Evolutionary conservation across 2,113 vertebrate species (phyloP).

Genomic region (Aythya baeri): DNA sequence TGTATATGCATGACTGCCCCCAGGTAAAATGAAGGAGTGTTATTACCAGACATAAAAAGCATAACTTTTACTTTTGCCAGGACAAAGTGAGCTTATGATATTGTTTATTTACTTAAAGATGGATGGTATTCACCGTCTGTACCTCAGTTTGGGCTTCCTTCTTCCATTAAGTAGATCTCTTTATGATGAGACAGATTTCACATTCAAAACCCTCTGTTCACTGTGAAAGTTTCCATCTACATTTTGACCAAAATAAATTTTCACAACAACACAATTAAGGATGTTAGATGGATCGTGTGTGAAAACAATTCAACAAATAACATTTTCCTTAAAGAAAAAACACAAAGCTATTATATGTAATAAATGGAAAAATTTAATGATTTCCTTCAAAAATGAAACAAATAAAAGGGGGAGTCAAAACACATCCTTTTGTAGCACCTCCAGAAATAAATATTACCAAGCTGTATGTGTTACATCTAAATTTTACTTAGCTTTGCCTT

Average conservation of each 20-base stretch:
- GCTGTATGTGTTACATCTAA: background rate
- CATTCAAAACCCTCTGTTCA: background rate
- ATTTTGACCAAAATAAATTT: background rate
- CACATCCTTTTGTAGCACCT: background rate
- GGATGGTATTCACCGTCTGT: background rate
- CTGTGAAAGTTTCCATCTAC: background rate
- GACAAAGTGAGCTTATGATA: background rate
- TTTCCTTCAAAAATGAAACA: constrained; percentile 21
- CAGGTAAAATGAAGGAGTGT: background rate
- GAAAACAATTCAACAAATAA: background rate
- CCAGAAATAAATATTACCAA: background rate
- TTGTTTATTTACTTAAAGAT: background rate
- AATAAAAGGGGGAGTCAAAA: background rate
- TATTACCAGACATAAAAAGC: background rate
- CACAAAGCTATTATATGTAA: background rate
- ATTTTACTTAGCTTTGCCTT: background rate
- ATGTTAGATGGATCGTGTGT: background rate
- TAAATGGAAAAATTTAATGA: background rate
- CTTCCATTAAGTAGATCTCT: background rate
- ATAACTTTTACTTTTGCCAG: background rate
- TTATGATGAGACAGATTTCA: background rate
- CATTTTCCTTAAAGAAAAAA: background rate
- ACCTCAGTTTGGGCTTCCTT: background rate
- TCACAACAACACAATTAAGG: background rate
- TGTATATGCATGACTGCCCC: background rate